These are phyloP conservation scores for Littorina saxatilis DNA, from an alignment of 1,140 invertebrate species.

Conservation along the genomic window DNA sequence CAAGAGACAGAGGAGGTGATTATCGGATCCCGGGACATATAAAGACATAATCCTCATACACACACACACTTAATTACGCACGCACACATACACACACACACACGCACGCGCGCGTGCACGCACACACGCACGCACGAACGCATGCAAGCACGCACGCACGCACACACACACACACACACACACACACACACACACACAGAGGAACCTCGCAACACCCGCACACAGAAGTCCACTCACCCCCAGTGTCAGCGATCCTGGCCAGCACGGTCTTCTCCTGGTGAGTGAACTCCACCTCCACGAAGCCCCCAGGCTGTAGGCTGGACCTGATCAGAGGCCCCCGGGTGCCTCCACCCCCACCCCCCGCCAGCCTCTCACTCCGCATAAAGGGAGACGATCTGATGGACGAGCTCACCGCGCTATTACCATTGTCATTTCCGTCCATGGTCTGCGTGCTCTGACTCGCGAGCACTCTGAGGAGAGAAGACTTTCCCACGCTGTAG, in stretches of 20 bases:
- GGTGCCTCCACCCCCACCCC: neutral
- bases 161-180: conserved; percentile 25
- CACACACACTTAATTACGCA: too few species aligned
- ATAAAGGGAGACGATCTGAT: neutral
- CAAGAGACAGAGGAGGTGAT: neutral
- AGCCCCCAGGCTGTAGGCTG: conserved; percentile 30
- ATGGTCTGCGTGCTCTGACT: neutral
- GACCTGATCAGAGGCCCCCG: neutral
- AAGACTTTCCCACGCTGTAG: conserved; percentile 36
- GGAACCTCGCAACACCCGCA: neutral
- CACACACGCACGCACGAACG: too few species aligned
- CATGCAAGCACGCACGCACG: too few species aligned
- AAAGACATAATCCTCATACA: conserved; percentile 1
- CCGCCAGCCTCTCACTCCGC: neutral
- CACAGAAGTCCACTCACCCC: conserved; percentile 4
- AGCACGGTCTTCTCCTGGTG: conserved; percentile 20
- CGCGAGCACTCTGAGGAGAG: conserved; percentile 4
- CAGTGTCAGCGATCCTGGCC: conserved; percentile 35
- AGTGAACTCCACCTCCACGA: conserved; percentile 34
- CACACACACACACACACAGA: too few species aligned
- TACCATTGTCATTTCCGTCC: neutral
- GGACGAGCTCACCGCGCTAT: neutral
- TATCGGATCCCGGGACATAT: neutral
- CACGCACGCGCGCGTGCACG: neutral
- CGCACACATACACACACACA: too few species aligned